Conservation (phyloP, 1,140 invertebrate genomes). For the Drosophila sproati region DNA sequence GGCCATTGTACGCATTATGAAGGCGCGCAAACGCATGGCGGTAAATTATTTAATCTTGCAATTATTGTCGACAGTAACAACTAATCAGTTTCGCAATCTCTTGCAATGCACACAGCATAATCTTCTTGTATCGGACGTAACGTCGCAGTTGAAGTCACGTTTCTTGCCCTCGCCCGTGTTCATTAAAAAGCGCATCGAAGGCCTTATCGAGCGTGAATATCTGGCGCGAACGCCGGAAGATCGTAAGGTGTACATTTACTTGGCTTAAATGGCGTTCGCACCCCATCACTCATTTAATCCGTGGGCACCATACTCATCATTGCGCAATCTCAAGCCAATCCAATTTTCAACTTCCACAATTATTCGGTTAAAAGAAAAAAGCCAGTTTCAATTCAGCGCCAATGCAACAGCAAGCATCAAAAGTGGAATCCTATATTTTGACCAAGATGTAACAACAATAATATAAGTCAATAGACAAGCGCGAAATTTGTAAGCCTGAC, state of each 20-base stretch:
- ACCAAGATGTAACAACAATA: constrained; percentile 56
- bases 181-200: constrained; percentile 99
- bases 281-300: constrained; percentile 25
- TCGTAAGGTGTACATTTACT: constrained; percentile 96
- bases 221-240: constrained; percentile 97
- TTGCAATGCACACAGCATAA: constrained; percentile 89
- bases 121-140: constrained; percentile 98
- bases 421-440: constrained; percentile 58
- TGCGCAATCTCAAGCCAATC: constrained; percentile 19
- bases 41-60: constrained; percentile 85
- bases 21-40: constrained; percentile 97
- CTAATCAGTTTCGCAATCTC: constrained; percentile 12
- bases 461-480: constrained; percentile 47
- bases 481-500: constrained; percentile 61
- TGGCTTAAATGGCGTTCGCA: constrained; percentile 88
- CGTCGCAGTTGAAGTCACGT: constrained; percentile 97
- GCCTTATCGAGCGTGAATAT: constrained; percentile 99
- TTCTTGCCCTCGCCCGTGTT: constrained; percentile 99
- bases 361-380: constrained; percentile 29
- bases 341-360: constrained; percentile 11
- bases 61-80: not conserved
- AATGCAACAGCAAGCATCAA: constrained; percentile 21
- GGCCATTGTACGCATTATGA: constrained; percentile 99
- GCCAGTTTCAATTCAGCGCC: constrained; percentile 13
- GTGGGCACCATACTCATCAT: constrained; percentile 26